Base-by-base conservation (phyloP, 2,797 vertebrate genomes). In the Oryzias sinensis region DNA sequence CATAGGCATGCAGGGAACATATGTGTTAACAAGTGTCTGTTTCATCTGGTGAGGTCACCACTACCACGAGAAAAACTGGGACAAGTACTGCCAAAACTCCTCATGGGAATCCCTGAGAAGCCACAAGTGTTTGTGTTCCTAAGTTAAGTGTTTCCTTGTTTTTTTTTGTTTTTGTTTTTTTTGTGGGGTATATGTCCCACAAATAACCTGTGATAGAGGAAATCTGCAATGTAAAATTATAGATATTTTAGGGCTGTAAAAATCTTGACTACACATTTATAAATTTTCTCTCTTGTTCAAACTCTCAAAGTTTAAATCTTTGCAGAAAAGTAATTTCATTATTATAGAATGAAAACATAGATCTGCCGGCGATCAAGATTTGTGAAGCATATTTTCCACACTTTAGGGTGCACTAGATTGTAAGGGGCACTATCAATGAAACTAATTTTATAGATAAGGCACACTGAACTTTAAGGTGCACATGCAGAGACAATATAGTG, bases 181-280 rank as follows among this genome's bases (percentile, higher is more conserved):
- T 70, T 80, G 85, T 51, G 57, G 24, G 74, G 88, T 65, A 85
- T 63, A 56, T 45, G 61, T 62, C 70, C 67, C 44, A 49, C 61
- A 72, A 86, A 69, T 59, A 62, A 56, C 33, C 8, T 2, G 8
- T 2, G 3, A 33, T 33, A 11, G 3, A 29, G 7, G 5, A 29
- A 29, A 29, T 29, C 27, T 6, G 1, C 27, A 6, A 29, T 6
- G 6, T 29, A 29, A 7, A 5, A 6, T 29, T 29, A 6, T 33
- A 33, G 29, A 33, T 3, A 9, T 33, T 11, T 33, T 33, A 11
- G 9, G 9, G 29, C 8, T 33, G 8, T 11, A 33, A 33, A 33
- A 11, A 3, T 7, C 8, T 1, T 33, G 2, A 33, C 8, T 33
- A 33, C 29, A 11, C 29, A 33, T 9, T 11, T 33, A 33, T 9